Evolutionary conservation across 2,797 vertebrate genomes (phyloP), one percentile per base, ranked within the genome.

Genomic region (Diplodus sargus): DNA sequence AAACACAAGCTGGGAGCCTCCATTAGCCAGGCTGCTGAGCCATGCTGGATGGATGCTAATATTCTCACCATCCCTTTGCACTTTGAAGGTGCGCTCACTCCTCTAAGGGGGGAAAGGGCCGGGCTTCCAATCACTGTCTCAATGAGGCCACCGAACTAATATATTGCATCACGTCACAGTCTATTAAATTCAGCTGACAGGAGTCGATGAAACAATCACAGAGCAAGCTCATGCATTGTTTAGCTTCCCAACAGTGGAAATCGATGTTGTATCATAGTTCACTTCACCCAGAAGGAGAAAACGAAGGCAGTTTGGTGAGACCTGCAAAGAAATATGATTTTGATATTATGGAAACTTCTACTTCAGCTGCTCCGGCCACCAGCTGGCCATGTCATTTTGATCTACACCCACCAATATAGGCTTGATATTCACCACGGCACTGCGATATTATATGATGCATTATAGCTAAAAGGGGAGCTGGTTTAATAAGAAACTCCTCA

Each of bases 1-100:
- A 92, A 92, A 92, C 89, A 91, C 85, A 88, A 85, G 78, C 82
- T 90, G 79, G 75, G 62, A 86, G 79, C 63, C 81, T 60, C 82
- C 77, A 87, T 92, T 92, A 92, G 76, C 82, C 68, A 68, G 78
- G 67, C 83, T 71, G 70, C 66, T 59, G 82, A 84, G 81, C 80
- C 75, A 47, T 70, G 79, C 57, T 77, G 81, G 82, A 89, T 90
- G 76, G 87, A 89, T 88, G 78, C 85, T 78, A 67, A 91, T 84
- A 77, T 67, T 74, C 75, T 74, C 70, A 48, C 66, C 69, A 60
- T 72, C 59, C 70, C 58, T 77, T 76, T 64, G 66, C 70, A 70
- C 72, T 59, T 70, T 69, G 51, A 47, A 84, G 73, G 45, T 74
- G 54, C 1, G 11, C 28, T 49, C 20, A 42, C 54, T 74, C 65